Conservation (phyloP, 1,140 invertebrate species). For the Asbolus verrucosus region DNA sequence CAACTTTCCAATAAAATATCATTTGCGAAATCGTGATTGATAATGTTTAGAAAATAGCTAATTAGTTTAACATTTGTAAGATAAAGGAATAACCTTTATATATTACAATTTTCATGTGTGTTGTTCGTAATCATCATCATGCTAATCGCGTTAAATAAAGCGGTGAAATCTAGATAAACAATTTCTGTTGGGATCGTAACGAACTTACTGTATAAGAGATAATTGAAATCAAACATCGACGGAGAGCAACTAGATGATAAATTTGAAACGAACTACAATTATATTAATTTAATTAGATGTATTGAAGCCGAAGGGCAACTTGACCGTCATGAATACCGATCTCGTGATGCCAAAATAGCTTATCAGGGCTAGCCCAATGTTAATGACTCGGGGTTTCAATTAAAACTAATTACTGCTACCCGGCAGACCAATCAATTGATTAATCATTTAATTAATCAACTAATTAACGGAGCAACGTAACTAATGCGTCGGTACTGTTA, state of each 20-base stretch:
- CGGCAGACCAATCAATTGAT: constrained; percentile 64
- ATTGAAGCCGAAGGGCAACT: constrained; percentile 45
- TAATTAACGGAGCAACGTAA: constrained; percentile 62
- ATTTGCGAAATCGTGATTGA: no score
- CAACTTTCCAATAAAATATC: no score
- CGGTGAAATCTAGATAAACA: constrained; percentile 3
- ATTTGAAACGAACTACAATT: constrained; percentile 36
- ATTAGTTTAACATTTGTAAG: no score
- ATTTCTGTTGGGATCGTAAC: constrained; percentile 17
- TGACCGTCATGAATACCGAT: constrained; percentile 47
- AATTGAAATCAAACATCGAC: neutral
- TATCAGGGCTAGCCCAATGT: constrained; percentile 56
- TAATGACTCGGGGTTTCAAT: constrained; percentile 63
- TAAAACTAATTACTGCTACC: constrained; percentile 63
- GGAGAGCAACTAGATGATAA: neutral
- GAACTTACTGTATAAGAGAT: constrained; percentile 21
- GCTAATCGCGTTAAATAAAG: neutral
- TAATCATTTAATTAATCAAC: constrained; percentile 64
- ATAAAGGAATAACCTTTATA: neutral
- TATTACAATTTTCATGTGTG: no score
- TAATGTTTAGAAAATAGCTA: no score
- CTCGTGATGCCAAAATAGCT: constrained; percentile 55
- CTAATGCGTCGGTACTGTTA: constrained; percentile 56
- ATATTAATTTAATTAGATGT: constrained; percentile 52
- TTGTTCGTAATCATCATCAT: neutral